These are phyloP conservation scores for Synanthedon tipuliformis DNA, from an alignment of 2,888 invertebrate species.

Conservation along the genomic window DNA sequence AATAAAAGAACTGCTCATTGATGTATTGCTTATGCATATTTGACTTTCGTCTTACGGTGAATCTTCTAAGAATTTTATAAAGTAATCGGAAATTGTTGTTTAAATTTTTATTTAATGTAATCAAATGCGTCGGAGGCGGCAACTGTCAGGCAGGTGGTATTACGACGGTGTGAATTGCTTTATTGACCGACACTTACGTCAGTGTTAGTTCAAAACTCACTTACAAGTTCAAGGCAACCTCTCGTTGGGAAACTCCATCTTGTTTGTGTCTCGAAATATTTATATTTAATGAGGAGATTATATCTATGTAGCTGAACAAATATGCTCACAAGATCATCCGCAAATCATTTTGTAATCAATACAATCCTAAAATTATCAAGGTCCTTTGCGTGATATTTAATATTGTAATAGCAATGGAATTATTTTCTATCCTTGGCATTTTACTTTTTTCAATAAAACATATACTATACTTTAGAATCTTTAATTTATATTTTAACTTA, in stretches of 20 bases:
- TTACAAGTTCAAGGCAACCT: constrained; percentile 55
- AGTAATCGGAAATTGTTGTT: neutral
- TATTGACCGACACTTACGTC: constrained; percentile 60
- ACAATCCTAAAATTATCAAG: no score
- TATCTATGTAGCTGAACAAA: neutral
- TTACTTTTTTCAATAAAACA: no score
- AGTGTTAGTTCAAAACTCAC: constrained; percentile 32
- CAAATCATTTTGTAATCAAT: no score
- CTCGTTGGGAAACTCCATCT: constrained; percentile 16
- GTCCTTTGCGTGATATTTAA: constrained; percentile 1
- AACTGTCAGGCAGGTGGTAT: constrained; percentile 16
- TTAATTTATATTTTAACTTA: no score
- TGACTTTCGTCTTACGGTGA: no score
- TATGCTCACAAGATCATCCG: neutral
- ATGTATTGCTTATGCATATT: no score
- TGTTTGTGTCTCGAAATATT: constrained; percentile 1
- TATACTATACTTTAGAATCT: no score
- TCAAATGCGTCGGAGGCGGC: constrained; percentile 22
- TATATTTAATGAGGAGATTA: neutral
- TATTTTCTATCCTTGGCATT: no score
- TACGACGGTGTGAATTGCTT: constrained; percentile 40
- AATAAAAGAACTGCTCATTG: no score
- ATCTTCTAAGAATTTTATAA: no score
- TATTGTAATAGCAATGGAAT: no score
- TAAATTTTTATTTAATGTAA: constrained; percentile 2